Evolutionary conservation across 2,888 invertebrate species (phyloP).

Genomic region (Unio delphinus): DNA sequence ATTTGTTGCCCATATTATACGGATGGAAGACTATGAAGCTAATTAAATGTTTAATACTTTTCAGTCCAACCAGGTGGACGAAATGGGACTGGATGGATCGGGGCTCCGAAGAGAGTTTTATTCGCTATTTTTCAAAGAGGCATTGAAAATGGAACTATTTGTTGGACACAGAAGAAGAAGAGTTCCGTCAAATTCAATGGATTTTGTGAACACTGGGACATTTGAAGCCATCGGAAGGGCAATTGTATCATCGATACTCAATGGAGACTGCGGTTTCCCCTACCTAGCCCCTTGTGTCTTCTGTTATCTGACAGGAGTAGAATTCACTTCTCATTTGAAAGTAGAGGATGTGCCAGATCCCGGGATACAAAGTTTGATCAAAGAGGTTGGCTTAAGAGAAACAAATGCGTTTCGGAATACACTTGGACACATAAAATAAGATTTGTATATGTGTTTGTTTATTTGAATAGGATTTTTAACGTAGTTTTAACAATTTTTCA

Average conservation of each 20-base stretch:
- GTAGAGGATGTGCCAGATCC: slow-evolving; percentile 31
- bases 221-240: slow-evolving; percentile 33
- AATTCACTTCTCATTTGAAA: slow-evolving; percentile 12
- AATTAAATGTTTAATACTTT: slow-evolving; percentile 1
- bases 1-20: too few relatives aligned
- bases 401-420: too few relatives aligned
- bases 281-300: slow-evolving; percentile 29
- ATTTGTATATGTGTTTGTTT: too few relatives aligned
- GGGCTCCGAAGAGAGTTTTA: slow-evolving; percentile 34
- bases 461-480: too few relatives aligned
- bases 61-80: slow-evolving; percentile 6
- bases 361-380: slow-evolving; percentile 18
- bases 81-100: slow-evolving; percentile 24
- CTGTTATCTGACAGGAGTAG: slow-evolving; percentile 24
- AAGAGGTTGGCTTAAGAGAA: slow-evolving; percentile 12
- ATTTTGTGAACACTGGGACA: slow-evolving; percentile 14
- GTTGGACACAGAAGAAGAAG: slow-evolving; percentile 22
- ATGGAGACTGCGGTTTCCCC: slow-evolving; percentile 41
- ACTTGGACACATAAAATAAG: slow-evolving; percentile 5
- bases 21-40: background rate
- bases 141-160: slow-evolving; percentile 17
- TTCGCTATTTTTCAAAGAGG: slow-evolving; percentile 22
- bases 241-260: slow-evolving; percentile 35
- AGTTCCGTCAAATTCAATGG: slow-evolving; percentile 26
- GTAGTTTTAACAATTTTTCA: too few relatives aligned